phyloP scores from a whole-genome alignment of 2,888 invertebrate species.

The Trachelus tabidus region DNA sequence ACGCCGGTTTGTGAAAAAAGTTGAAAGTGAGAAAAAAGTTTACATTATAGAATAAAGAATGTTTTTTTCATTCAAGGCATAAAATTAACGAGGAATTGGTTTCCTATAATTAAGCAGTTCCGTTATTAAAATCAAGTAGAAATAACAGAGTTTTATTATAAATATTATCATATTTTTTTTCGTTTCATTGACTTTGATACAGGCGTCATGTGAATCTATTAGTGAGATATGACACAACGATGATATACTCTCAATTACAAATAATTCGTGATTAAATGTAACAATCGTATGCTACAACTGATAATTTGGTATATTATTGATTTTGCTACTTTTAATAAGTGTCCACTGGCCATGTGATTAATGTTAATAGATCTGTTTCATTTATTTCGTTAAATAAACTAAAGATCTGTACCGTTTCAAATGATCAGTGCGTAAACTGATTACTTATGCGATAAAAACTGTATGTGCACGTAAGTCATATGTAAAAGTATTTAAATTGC shows the following conservation, averaged over 20 bases:
- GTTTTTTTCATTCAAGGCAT: background rate
- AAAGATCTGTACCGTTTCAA: background rate
- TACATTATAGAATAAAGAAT: background rate
- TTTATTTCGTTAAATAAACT: background rate
- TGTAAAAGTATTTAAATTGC: background rate
- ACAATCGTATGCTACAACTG: background rate
- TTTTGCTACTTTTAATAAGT: background rate
- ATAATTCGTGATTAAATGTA: constrained; percentile 10
- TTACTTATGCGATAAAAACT: background rate
- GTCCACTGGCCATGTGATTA: background rate
- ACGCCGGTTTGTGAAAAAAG: constrained; percentile 35
- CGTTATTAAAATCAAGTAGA: constrained; percentile 16
- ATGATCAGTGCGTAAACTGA: background rate
- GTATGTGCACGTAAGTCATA: too few relatives aligned
- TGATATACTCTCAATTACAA: background rate
- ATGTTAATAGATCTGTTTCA: background rate
- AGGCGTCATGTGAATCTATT: background rate
- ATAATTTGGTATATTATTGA: constrained; percentile 11
- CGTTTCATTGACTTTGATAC: constrained; percentile 24
- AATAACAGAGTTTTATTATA: constrained; percentile 29
- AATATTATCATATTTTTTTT: constrained; percentile 18
- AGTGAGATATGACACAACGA: background rate
- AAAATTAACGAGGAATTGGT: background rate
- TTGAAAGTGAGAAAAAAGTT: constrained; percentile 6
- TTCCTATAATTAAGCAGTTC: background rate